Percentiles rank a stretch among this genome's conserved stretches.
Conservation (phyloP, 92 coral and sea anemone genomes). For the Bergia puertoricense region DNA sequence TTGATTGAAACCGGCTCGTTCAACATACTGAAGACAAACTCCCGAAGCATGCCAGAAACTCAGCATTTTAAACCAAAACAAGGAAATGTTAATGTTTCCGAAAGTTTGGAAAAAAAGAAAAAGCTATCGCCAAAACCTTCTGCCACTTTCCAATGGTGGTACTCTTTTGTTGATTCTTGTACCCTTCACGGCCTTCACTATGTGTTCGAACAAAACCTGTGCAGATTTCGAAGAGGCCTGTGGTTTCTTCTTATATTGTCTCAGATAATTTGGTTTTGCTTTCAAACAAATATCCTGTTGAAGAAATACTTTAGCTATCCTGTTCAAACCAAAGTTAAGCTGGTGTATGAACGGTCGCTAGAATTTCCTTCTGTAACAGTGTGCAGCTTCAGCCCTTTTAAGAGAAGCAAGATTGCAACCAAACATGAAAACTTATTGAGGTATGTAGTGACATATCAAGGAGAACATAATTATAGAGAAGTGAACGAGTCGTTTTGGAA, state of each 20-base stretch:
- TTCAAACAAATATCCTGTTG: slow-evolving; percentile 27
- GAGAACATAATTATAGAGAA: not conserved
- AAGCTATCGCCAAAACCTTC: not conserved
- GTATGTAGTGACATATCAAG: not conserved
- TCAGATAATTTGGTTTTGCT: slow-evolving; percentile 39
- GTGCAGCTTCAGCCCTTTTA: slow-evolving; percentile 61
- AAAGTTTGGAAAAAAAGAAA: not conserved
- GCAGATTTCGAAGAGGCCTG: slow-evolving; percentile 44
- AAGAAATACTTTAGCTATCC: slow-evolving; percentile 48
- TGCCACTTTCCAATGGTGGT: slow-evolving; percentile 20
- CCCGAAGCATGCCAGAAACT: not conserved
- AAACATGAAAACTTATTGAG: not conserved
- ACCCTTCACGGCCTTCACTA: slow-evolving; percentile 66
- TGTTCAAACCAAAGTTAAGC: slow-evolving; percentile 50
- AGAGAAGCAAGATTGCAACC: slow-evolving; percentile 1
- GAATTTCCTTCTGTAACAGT: slow-evolving; percentile 72
- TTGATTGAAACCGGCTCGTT: no score
- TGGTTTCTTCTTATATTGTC: slow-evolving; percentile 54
- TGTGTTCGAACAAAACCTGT: slow-evolving; percentile 44
- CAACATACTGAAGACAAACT: not conserved
- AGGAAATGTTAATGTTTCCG: not conserved
- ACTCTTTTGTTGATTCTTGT: slow-evolving; percentile 40
- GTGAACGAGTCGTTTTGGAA: slow-evolving; percentile 16
- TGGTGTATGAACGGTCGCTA: slow-evolving; percentile 24
- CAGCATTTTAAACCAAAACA: not conserved